Conservation (phyloP, 2,888 invertebrate genomes). For the Griposia aprilina region DNA sequence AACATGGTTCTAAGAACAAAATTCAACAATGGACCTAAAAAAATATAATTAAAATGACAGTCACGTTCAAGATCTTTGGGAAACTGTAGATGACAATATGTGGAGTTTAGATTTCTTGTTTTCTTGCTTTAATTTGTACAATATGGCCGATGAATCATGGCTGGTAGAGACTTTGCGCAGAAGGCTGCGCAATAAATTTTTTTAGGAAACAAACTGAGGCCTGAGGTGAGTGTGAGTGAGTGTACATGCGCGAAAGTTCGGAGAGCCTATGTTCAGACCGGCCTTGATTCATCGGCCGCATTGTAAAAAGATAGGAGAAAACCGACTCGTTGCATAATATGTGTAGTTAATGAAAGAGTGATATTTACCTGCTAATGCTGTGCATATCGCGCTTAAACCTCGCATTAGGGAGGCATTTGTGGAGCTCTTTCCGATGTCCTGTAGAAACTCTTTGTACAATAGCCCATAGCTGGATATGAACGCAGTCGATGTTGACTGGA, state of each 20-base stretch:
- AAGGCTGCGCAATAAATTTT: neutral
- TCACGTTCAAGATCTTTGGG: too few relatives aligned
- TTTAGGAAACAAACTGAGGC: neutral
- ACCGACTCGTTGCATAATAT: neutral
- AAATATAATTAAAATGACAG: neutral
- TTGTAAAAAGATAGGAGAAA: neutral
- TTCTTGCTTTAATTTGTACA: neutral
- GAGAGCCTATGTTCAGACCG: neutral
- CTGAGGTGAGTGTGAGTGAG: neutral
- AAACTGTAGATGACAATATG: neutral
- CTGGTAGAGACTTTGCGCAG: neutral
- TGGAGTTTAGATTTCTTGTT: neutral
- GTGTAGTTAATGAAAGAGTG: neutral
- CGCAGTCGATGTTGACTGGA: conserved; percentile 72
- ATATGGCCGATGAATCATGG: neutral
- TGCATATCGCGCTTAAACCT: conserved; percentile 71
- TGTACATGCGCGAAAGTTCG: neutral
- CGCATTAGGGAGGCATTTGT: conserved; percentile 73
- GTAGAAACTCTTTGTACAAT: conserved; percentile 81
- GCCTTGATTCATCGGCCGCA: neutral
- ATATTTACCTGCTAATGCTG: conserved; percentile 76
- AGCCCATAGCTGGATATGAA: conserved; percentile 77
- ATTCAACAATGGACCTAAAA: neutral
- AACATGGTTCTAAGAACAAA: neutral
- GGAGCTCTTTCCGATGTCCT: conserved; percentile 75